Percentiles rank a stretch among this genome's conserved stretches.
These are phyloP conservation scores for Melipona bicolor DNA, from an alignment of 2,888 invertebrate genomes.

Conservation along the genomic window DNA sequence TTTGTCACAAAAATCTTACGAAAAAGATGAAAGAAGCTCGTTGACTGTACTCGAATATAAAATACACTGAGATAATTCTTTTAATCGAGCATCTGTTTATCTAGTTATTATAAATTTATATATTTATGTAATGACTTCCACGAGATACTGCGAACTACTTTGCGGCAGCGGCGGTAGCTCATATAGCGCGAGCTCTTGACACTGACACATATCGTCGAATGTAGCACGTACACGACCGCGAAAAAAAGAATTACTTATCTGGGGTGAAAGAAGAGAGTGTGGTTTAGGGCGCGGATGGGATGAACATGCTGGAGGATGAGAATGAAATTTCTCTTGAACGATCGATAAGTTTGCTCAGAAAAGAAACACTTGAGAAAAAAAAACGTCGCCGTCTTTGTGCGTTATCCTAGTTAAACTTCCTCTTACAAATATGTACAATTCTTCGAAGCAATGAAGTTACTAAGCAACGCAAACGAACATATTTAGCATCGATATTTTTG, in stretches of 20 bases:
- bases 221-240: constrained; percentile 19
- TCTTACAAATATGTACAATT: not conserved
- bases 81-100: not conserved
- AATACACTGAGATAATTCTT: not conserved
- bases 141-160: not conserved
- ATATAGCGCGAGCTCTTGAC: constrained; percentile 16
- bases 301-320: constrained; percentile 47
- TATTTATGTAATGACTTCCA: not conserved
- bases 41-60: not conserved
- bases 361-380: not conserved
- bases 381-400: constrained; percentile 3
- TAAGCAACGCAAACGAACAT: not conserved
- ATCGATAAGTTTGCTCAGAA: constrained; percentile 41
- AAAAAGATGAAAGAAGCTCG: not conserved
- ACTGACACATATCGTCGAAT: constrained; percentile 24
- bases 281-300: constrained; percentile 41
- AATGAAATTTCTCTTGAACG: constrained; percentile 54
- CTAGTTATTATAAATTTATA: not conserved
- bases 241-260: constrained; percentile 53
- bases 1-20: not conserved
- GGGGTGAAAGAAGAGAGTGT: constrained; percentile 38
- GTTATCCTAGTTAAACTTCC: not conserved
- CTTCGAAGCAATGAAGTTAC: not conserved
- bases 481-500: not conserved
- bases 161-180: not conserved